Conservation (phyloP, 2,113 vertebrate species). For the Petroica traversi region DNA sequence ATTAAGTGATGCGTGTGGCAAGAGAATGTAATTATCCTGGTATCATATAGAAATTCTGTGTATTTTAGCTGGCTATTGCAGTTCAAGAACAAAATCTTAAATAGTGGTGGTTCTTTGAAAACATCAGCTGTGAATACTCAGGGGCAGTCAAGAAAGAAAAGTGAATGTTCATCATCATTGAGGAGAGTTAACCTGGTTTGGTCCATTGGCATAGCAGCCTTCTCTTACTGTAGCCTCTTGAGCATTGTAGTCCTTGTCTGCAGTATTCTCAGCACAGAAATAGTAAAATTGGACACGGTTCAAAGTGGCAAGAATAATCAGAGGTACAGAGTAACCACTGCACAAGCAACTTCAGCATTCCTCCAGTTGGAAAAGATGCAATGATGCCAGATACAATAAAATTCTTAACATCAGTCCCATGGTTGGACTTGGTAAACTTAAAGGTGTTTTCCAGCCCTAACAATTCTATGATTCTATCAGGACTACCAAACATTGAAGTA, state of each 20-base stretch:
- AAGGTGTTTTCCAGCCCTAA: background rate
- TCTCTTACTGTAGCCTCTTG: background rate
- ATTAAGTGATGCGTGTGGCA: background rate
- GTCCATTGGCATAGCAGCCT: background rate
- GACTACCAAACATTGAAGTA: background rate
- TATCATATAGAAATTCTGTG: background rate
- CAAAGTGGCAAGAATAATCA: background rate
- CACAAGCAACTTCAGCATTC: background rate
- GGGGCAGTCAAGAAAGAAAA: background rate
- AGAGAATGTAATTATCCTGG: background rate
- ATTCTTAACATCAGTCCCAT: background rate
- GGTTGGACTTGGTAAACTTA: background rate
- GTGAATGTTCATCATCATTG: background rate
- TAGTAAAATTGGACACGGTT: background rate
- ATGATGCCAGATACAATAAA: background rate
- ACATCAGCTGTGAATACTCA: background rate
- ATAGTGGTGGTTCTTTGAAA: background rate
- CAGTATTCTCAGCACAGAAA: background rate
- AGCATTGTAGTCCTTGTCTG: accelerated
- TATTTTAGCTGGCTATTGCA: background rate
- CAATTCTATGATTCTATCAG: background rate
- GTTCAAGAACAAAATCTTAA: background rate
- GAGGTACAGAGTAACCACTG: background rate
- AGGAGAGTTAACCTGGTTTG: background rate
- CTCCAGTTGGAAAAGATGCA: background rate